Conservation (phyloP, 2,113 vertebrate species). For the Physeter macrocephalus region DNA sequence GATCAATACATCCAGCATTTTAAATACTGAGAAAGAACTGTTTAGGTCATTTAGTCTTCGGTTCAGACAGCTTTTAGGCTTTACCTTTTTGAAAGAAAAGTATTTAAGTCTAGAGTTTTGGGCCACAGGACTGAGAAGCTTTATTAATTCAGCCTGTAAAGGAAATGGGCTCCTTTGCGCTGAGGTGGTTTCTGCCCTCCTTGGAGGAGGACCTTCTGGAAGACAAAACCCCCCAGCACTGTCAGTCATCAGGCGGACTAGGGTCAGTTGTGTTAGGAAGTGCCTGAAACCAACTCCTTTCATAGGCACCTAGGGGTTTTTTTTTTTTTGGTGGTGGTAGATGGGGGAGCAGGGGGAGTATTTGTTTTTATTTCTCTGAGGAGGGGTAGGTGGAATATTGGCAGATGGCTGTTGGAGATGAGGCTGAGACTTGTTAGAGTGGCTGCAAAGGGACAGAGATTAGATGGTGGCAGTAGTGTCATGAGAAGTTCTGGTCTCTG, state of each 20-base stretch:
- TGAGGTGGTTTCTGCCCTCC: slow-evolving; percentile 2
- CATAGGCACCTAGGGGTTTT: background rate
- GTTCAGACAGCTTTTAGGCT: slow-evolving; percentile 12
- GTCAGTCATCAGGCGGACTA: background rate
- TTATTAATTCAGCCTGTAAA: slow-evolving; percentile 1
- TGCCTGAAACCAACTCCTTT: background rate
- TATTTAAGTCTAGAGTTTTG: slow-evolving; percentile 31
- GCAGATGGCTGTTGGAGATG: background rate
- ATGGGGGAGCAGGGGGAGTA: background rate
- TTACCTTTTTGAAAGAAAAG: slow-evolving; percentile 38
- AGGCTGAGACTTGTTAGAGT: background rate
- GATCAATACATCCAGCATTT: slow-evolving; percentile 1
- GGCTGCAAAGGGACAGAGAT: background rate
- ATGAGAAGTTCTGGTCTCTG: background rate
- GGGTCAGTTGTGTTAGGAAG: background rate
- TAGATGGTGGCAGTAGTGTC: background rate
- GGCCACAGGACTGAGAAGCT: background rate
- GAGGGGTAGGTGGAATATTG: background rate
- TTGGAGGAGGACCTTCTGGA: background rate
- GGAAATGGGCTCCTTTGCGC: slow-evolving; percentile 10
- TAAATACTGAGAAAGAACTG: slow-evolving; percentile 19
- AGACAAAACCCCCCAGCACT: background rate
- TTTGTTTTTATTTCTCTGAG: background rate
- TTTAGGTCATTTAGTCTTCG: slow-evolving; percentile 29
- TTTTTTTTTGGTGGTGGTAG: background rate